A percentile compares a stretch with the other conserved stretches of the same genome.
Evolutionary conservation across 64 coral and sea anemone genomes (phyloP).

Genomic region (Stichodactyla helianthus): DNA sequence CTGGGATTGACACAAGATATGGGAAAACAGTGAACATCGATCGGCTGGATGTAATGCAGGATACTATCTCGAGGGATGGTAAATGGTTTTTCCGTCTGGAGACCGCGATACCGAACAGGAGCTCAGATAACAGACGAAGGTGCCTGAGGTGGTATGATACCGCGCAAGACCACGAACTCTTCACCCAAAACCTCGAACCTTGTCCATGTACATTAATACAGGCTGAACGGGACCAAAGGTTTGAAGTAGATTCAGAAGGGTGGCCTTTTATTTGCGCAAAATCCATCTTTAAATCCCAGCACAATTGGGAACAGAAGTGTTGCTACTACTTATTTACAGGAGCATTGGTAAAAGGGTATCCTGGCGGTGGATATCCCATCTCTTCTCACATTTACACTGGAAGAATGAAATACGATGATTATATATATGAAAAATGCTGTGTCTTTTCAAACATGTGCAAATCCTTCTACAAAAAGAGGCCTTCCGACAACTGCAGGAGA

Average conservation of each 20-base stretch:
- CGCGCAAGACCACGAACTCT: not conserved
- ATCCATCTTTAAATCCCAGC: not conserved
- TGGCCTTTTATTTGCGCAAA: constrained; percentile 25
- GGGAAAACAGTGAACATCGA: constrained; percentile 1
- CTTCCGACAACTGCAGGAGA: constrained; percentile 16
- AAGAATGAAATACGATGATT: not conserved
- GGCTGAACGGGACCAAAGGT: constrained; percentile 17
- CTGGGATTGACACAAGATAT: not conserved
- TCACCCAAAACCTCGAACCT: not conserved
- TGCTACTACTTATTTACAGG: constrained; percentile 21
- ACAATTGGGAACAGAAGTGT: constrained; percentile 12
- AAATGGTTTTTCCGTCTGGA: constrained; percentile 35
- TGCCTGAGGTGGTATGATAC: not conserved
- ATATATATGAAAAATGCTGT: constrained; percentile 20
- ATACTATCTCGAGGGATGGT: not conserved
- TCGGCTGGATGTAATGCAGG: not conserved
- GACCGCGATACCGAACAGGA: not conserved
- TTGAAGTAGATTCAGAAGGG: not conserved
- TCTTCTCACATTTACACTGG: not conserved
- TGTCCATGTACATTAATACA: constrained; percentile 36
- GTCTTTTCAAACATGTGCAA: constrained; percentile 5
- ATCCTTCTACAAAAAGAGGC: constrained; percentile 27
- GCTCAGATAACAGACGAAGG: not conserved
- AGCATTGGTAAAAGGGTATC: constrained; percentile 19
- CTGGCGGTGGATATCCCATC: constrained; percentile 18